Evolutionary conservation across 2,888 invertebrate species (phyloP).

Genomic region (Tetrapedia diversipes): DNA sequence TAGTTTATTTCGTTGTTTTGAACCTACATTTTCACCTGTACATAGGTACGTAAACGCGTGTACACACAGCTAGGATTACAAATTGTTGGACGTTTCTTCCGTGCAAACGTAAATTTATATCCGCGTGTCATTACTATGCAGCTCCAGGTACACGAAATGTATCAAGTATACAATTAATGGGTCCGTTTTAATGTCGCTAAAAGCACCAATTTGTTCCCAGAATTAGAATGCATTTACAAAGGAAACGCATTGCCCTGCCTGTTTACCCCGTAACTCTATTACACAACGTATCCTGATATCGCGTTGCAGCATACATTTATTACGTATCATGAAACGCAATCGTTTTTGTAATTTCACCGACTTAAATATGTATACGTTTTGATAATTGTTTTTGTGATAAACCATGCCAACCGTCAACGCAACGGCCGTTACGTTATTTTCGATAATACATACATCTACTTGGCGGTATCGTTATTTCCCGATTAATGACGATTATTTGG

Average conservation of each 20-base stretch:
- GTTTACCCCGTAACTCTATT: slow-evolving; percentile 47
- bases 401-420: background rate
- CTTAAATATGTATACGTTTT: slow-evolving; percentile 1
- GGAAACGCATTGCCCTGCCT: slow-evolving; percentile 32
- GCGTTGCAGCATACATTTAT: slow-evolving; percentile 6
- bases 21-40: too few relatives aligned
- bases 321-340: slow-evolving; percentile 6
- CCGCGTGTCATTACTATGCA: slow-evolving; percentile 45
- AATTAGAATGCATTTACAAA: slow-evolving; percentile 52
- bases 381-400: background rate
- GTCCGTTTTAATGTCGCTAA: slow-evolving; percentile 54
- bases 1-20: slow-evolving; percentile 23
- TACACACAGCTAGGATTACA: slow-evolving; percentile 14
- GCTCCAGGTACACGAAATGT: slow-evolving; percentile 29
- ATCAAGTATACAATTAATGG: slow-evolving; percentile 55
- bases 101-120: slow-evolving; percentile 44
- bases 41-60: too few relatives aligned
- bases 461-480: background rate
- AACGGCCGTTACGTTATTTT: background rate
- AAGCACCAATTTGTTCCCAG: slow-evolving; percentile 46
- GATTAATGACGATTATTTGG: background rate
- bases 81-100: slow-evolving; percentile 35
- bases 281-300: slow-evolving; percentile 49
- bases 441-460: background rate
- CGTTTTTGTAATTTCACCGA: slow-evolving; percentile 7